Base-by-base conservation (phyloP, 2,797 vertebrate genomes). In the Syngnathus rostellatus region DNA sequence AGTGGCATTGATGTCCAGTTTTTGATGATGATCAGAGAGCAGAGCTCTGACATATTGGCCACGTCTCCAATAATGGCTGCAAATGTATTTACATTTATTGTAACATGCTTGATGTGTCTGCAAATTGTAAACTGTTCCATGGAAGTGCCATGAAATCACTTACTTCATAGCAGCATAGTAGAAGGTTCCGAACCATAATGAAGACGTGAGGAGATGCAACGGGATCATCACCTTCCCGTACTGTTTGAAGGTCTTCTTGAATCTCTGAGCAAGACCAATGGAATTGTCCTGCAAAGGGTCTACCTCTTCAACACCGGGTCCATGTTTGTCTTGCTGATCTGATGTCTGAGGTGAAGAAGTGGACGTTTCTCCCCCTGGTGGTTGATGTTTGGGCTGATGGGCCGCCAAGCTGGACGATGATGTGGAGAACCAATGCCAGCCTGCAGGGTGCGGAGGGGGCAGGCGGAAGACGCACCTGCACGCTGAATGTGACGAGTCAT, bases 171-270 rank as follows among this genome's bases (percentile, higher is more conserved):
- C 93, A 86, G 94, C 94, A 66, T 98, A 99, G 80, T 99, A 99
- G 90, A 99, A 99, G 25, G 91, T 88, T 75, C 95, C 94, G 79
- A 98, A 94, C 95, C 96, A 99, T 57, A 96, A 23, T 5, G 92
- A 90, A 72, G 97, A 99, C 3, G 95, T 98, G 75, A 97, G 8
- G 53, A 98, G 85, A 76, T 99, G 97, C 11, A 99, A 91, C 1
- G 96, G 95, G 78, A 98, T 94, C 92, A 99, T 80, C 75, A 99
- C 97, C 88, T 98, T 99, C 67, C 97, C 95, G 41, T 99, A 98
- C 69, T 99, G 96, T 80, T 94, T 97, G 79, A 98, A 95, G 53
- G 94, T 97, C 73, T 72, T 95, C 89, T 98, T 98, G 84, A 98
- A 99, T 79, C 97, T 92, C 78, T 95, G 94, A 74, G 89, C 87